Evolutionary conservation across 2,113 vertebrate species (phyloP).

Genomic region (Noturus placidus): DNA sequence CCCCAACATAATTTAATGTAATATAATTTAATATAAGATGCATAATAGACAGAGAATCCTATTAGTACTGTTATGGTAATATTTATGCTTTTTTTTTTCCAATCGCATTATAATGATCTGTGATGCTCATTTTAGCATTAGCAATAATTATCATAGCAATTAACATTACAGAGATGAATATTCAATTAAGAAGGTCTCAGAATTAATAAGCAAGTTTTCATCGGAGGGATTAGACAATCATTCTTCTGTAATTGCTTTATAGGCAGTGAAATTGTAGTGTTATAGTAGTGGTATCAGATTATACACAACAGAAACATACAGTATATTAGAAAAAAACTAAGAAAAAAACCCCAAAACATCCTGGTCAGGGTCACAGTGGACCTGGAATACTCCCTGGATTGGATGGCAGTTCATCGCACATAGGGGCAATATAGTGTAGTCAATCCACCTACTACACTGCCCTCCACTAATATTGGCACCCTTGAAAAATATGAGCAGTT

Average conservation of each 20-base stretch:
- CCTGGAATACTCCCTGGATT: background rate
- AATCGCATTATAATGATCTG: background rate
- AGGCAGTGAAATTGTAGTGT: background rate
- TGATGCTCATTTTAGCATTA: background rate
- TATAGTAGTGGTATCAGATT: background rate
- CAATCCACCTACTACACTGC: background rate
- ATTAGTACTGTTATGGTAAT: background rate
- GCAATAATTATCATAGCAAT: too few relatives aligned
- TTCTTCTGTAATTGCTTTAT: background rate
- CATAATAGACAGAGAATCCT: background rate
- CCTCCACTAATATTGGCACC: too few relatives aligned
- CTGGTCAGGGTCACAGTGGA: background rate
- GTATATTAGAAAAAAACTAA: background rate
- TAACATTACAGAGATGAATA: background rate
- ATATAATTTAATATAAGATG: background rate
- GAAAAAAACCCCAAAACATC: background rate
- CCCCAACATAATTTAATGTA: too few relatives aligned
- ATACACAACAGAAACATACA: background rate
- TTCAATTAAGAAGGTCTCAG: too few relatives aligned
- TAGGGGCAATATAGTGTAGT: background rate
- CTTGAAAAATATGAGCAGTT: too few relatives aligned
- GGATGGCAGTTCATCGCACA: background rate
- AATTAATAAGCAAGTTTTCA: background rate
- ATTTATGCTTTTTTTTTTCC: background rate
- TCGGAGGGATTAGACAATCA: background rate